A percentile compares a stretch with the other conserved stretches of the same genome.
These are phyloP conservation scores for Perizoma flavofasciatum DNA, from an alignment of 2,888 invertebrate genomes.

Conservation along the genomic window DNA sequence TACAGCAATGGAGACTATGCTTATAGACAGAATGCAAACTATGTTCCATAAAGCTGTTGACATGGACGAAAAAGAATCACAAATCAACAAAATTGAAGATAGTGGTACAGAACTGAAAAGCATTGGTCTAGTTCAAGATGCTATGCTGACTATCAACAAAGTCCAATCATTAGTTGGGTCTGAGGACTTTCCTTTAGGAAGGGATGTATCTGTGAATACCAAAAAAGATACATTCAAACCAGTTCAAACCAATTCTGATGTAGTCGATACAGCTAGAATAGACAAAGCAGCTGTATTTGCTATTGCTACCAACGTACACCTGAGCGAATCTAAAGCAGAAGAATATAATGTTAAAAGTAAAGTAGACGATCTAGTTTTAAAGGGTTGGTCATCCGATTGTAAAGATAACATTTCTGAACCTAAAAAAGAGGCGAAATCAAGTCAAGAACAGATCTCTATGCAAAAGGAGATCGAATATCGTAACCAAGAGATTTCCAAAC, in stretches of 20 bases:
- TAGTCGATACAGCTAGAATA: neutral
- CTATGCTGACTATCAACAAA: constrained; percentile 79
- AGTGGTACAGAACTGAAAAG: constrained; percentile 22
- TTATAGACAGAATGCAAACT: constrained; percentile 34
- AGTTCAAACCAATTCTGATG: neutral
- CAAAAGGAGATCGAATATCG: constrained; percentile 1
- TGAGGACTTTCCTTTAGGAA: constrained; percentile 5
- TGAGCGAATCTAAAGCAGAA: neutral
- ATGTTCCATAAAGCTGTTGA: constrained; percentile 32
- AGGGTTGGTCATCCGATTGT: constrained; percentile 8
- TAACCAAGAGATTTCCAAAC: constrained; percentile 12
- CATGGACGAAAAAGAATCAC: constrained; percentile 21
- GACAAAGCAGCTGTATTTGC: too few species aligned
- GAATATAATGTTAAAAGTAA: neutral
- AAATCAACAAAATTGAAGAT: constrained; percentile 4
- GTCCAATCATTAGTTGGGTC: constrained; percentile 51
- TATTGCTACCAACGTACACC: too few species aligned
- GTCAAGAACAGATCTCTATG: neutral
- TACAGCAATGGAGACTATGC: constrained; percentile 48
- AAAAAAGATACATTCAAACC: neutral
- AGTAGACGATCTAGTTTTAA: neutral
- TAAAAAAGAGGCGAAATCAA: constrained; percentile 13
- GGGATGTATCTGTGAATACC: neutral
- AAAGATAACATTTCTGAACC: constrained; percentile 7
- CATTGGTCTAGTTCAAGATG: constrained; percentile 60